These are phyloP conservation scores for Cartodere bifasciata DNA, from an alignment of 2,888 invertebrate genomes.

Conservation along the genomic window DNA sequence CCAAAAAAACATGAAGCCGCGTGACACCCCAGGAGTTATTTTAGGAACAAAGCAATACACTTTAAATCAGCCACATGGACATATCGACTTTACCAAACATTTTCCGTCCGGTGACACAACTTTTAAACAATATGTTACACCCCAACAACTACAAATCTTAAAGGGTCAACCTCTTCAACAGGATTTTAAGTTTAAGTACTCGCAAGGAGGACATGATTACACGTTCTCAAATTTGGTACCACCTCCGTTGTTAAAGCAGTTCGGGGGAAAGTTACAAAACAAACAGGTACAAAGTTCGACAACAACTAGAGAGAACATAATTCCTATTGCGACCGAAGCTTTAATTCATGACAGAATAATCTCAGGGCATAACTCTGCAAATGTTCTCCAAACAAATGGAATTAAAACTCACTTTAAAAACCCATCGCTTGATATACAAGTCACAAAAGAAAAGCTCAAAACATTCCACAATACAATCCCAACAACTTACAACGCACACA, in stretches of 20 bases:
- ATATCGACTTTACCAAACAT: conserved; percentile 26
- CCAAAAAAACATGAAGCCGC: conserved; percentile 18
- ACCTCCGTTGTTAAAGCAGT: conserved; percentile 24
- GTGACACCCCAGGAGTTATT: conserved; percentile 22
- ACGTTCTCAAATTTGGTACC: no score
- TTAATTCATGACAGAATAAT: no score
- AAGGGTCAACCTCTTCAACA: no score
- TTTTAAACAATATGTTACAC: conserved; percentile 33
- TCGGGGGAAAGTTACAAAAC: no score
- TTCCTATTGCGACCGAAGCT: no score
- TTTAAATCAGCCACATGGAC: conserved; percentile 34
- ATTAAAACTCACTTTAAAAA: no score
- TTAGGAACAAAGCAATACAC: conserved; percentile 34
- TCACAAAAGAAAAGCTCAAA: conserved; percentile 34
- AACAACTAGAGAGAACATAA: no score
- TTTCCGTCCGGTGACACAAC: conserved; percentile 32
- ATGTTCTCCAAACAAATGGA: conserved; percentile 6
- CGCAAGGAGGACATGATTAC: no score
- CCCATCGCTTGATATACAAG: conserved; percentile 27
- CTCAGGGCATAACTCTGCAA: no score
- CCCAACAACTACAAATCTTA: no score
- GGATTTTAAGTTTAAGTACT: no score
- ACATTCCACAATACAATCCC: conserved; percentile 28
- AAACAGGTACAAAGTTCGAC: no score
- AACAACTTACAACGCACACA: conserved; percentile 19